phyloP scores from a whole-genome alignment of 2,113 vertebrate species.

The Galemys pyrenaicus region DNA sequence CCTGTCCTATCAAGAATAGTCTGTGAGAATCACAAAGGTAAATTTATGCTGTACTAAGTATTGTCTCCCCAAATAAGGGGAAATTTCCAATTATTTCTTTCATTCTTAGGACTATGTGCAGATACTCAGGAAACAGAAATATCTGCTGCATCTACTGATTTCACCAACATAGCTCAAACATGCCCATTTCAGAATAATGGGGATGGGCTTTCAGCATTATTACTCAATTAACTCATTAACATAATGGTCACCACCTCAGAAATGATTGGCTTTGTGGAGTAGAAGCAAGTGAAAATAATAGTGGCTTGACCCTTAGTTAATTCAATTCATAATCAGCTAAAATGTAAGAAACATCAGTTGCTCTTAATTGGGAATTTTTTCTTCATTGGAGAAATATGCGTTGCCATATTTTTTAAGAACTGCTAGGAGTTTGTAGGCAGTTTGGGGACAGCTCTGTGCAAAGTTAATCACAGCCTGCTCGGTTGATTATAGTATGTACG shows the following conservation, averaged over 20 bases:
- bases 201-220: background rate
- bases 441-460: conserved; percentile 28
- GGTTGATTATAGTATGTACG: conserved; percentile 63
- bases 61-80: background rate
- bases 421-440: background rate
- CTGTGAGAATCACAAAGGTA: background rate
- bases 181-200: background rate
- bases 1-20: background rate
- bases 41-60: background rate
- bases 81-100: background rate
- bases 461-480: conserved; percentile 72
- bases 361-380: conserved; percentile 35
- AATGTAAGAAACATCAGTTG: conserved; percentile 25
- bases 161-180: background rate
- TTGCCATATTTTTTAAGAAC: conserved; percentile 52
- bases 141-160: background rate
- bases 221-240: conserved; percentile 28
- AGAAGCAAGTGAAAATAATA: conserved; percentile 4
- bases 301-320: background rate
- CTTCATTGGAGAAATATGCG: conserved; percentile 20
- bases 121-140: background rate
- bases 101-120: background rate
- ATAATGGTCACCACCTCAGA: background rate
- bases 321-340: conserved; percentile 8
- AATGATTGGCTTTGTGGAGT: background rate